Conservation (phyloP, 2,888 invertebrate genomes). For the Agelastica alni region DNA sequence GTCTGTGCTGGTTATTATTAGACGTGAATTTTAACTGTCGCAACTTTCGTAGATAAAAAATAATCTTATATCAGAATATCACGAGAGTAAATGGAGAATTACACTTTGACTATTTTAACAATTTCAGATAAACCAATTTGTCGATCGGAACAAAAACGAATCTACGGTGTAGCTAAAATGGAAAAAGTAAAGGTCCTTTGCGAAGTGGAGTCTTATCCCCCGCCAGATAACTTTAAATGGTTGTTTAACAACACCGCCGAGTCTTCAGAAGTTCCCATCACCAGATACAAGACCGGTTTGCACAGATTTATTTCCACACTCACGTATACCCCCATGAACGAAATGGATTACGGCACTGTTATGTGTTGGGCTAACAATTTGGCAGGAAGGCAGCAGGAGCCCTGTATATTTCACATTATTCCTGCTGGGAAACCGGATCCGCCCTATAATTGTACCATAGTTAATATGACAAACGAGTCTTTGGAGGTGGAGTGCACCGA, state of each 20-base stretch:
- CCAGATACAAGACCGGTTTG: conserved; percentile 64
- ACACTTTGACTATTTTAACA: not conserved
- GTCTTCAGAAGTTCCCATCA: conserved; percentile 73
- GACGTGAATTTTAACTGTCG: too few species aligned
- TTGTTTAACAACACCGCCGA: conserved; percentile 88
- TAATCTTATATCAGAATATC: not conserved
- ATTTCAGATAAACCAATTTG: conserved; percentile 82
- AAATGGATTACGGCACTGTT: conserved; percentile 72
- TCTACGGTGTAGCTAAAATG: conserved; percentile 83
- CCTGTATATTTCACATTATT: conserved; percentile 76
- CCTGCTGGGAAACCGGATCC: conserved; percentile 79
- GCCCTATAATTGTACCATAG: conserved; percentile 75
- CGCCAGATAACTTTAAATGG: conserved; percentile 84
- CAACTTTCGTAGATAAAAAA: not conserved
- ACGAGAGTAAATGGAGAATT: too few species aligned
- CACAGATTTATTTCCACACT: conserved; percentile 67
- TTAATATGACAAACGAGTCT: conserved; percentile 78
- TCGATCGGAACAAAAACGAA: conserved; percentile 70
- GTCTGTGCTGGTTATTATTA: too few species aligned
- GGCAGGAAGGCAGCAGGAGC: conserved; percentile 72
- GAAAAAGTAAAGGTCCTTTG: conserved; percentile 80
- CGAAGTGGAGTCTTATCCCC: conserved; percentile 84
- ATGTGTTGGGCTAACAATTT: conserved; percentile 74
- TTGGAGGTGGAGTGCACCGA: conserved; percentile 73
- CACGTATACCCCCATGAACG: conserved; percentile 75